Conservation (phyloP, 1,140 invertebrate species). For the Drosophila lacertosa region DNA sequence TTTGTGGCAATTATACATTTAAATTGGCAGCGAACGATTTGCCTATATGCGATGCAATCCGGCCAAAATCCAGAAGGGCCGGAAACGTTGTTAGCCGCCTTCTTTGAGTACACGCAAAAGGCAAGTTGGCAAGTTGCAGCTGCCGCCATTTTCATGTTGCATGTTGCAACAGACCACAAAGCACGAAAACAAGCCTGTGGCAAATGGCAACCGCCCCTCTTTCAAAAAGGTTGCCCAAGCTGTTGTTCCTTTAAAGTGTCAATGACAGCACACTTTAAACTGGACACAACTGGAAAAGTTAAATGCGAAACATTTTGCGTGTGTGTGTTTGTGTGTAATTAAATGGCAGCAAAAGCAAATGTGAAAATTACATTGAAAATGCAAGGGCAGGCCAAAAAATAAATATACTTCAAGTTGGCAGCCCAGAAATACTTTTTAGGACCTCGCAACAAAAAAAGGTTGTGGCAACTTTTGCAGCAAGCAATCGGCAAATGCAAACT, state of each 20-base stretch:
- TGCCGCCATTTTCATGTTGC: slow-evolving; percentile 64
- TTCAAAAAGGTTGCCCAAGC: slow-evolving; percentile 18
- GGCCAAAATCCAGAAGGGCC: slow-evolving; percentile 10
- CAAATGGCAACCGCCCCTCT: too few species aligned
- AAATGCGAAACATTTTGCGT: slow-evolving; percentile 40
- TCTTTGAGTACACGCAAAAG: slow-evolving; percentile 14
- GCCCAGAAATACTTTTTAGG: background rate
- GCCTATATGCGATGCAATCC: slow-evolving; percentile 10
- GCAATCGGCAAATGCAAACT: slow-evolving; percentile 2
- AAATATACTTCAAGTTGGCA: background rate
- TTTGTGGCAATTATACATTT: slow-evolving; percentile 39
- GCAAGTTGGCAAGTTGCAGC: slow-evolving; percentile 42
- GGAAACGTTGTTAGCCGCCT: slow-evolving; percentile 15
- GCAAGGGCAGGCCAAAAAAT: background rate
- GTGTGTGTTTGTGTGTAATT: too few species aligned
- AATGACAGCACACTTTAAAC: slow-evolving; percentile 38
- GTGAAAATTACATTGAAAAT: slow-evolving; percentile 21
- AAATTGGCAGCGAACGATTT: slow-evolving; percentile 18
- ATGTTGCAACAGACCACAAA: slow-evolving; percentile 51
- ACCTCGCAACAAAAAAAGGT: slow-evolving; percentile 13
- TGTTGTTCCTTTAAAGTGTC: slow-evolving; percentile 58
- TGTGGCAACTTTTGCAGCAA: slow-evolving; percentile 7
- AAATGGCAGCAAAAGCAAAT: slow-evolving; percentile 30
- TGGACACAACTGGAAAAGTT: slow-evolving; percentile 16
- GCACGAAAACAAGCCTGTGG: slow-evolving; percentile 44